These are phyloP conservation scores for Coluber constrictor DNA, from an alignment of 2,797 vertebrate species.

Conservation along the genomic window DNA sequence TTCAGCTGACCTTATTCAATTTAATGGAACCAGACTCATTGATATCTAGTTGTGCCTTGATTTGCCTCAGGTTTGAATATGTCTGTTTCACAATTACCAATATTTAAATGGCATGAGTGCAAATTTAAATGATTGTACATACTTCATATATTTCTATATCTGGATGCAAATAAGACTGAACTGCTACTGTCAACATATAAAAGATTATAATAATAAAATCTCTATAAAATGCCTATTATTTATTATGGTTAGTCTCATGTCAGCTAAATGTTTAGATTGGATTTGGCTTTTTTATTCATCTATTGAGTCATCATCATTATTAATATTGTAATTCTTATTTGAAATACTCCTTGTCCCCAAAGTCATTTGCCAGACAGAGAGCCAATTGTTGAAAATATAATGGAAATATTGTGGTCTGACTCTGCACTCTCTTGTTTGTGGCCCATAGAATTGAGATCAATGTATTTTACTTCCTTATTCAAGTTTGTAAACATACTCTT, in stretches of 20 bases:
- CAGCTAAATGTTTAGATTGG: background rate
- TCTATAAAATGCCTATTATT: background rate
- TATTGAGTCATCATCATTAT: background rate
- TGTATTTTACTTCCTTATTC: constrained; percentile 14
- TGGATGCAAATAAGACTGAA: constrained; percentile 29
- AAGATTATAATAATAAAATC: background rate
- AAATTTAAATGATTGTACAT: constrained; percentile 9
- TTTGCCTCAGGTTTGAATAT: background rate
- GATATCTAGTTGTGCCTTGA: background rate
- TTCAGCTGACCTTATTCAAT: background rate
- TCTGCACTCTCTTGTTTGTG: background rate
- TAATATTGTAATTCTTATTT: background rate
- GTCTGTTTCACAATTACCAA: constrained; percentile 1
- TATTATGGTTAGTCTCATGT: background rate
- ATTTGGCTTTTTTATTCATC: background rate
- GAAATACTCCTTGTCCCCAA: background rate
- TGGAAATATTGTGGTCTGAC: background rate
- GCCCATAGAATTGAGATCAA: constrained; percentile 3
- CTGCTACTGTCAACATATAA: constrained; percentile 14
- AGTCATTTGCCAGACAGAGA: background rate
- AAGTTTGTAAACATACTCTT: constrained; percentile 32
- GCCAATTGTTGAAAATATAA: background rate
- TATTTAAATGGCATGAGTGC: constrained; percentile 15
- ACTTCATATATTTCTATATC: constrained; percentile 19
- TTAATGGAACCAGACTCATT: background rate